Evolutionary conservation across 2,113 vertebrate species (phyloP).

Genomic region (Corvus moneduloides): DNA sequence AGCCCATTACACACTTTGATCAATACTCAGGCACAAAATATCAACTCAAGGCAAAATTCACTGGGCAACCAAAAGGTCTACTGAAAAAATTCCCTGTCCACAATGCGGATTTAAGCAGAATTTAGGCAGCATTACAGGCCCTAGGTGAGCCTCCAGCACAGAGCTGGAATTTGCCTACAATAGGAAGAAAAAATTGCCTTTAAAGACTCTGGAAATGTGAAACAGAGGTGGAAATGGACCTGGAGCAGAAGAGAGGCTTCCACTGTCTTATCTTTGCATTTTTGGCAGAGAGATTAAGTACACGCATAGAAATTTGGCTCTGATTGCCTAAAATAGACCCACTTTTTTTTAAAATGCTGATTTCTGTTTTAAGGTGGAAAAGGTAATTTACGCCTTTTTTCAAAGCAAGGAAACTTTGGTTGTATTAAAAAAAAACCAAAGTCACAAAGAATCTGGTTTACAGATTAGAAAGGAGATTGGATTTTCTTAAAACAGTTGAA

Average conservation of each 20-base stretch:
- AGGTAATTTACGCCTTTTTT: not conserved
- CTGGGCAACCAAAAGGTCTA: not conserved
- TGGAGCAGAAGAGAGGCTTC: not conserved
- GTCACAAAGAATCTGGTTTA: conserved; percentile 21
- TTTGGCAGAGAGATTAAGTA: not conserved
- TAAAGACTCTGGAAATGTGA: not conserved
- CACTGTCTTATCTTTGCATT: not conserved
- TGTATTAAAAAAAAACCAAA: not conserved
- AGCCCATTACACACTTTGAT: not conserved
- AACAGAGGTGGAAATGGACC: not conserved
- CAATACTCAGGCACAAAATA: not conserved
- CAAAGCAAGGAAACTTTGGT: not conserved
- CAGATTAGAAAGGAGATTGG: conserved; percentile 19
- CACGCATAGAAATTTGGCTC: not conserved
- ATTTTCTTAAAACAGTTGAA: conserved; percentile 24
- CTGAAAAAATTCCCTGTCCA: not conserved
- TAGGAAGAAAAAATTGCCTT: not conserved
- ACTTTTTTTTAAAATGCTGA: not conserved
- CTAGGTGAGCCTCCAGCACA: not conserved
- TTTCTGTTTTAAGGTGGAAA: conserved; percentile 11
- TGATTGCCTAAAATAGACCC: not conserved
- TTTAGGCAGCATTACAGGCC: not conserved
- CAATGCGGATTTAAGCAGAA: not conserved
- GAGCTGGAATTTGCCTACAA: not conserved
- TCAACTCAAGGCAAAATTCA: not conserved